Evolutionary conservation across 2,797 vertebrate species (phyloP), one percentile per base, ranked within the genome.

Genomic region (Rhinophrynus dorsalis): DNA sequence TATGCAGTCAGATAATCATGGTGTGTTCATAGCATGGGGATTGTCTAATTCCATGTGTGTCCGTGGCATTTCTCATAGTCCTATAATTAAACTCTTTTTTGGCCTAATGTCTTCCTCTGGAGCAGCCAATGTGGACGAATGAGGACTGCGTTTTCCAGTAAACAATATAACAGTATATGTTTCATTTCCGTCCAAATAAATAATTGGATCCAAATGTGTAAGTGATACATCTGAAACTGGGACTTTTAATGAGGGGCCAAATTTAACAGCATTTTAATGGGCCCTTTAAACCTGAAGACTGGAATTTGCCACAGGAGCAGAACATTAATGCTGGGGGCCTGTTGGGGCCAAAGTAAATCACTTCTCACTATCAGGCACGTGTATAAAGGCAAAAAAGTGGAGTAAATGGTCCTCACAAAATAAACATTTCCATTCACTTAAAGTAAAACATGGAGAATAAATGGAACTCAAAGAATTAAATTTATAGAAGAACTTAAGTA

Each of bases 161-260:
- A 73, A 65, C 52, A 44, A 64, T 57, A 56, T 48, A 4, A 55
- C 30, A 64, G 29, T 32, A 21, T 6, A 50, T 62, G 55, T 26
- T 66, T 65, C 8, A 63, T 52, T 51, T 65, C 69, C 13, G 37
- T 73, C 55, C 61, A 73, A 66, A 66, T 44, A 11, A 32, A 21
- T 73, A 66, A 73, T 60, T 73, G 54, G 45, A 59, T 45, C 63
- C 69, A 73, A 65, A 73, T 73, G 62, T 44, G 45, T 42, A 73
- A 59, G n/a, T 26, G 68, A 64, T 72, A 62, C 48, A 52, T 52
- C 9, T 32, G 33, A 24, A 40, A 40, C 9, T 20, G 2, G 1
- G 23, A 37, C 47, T 50, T 35, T 51, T 59, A 73, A 66, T 51
- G 12, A 60, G 15, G n/a, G 57, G 15, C 37, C 57, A 30, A 10